Evolutionary conservation across 1,140 invertebrate genomes (phyloP), one percentile per base, ranked within the genome.

Genomic region (Meloidogyne floridensis): DNA sequence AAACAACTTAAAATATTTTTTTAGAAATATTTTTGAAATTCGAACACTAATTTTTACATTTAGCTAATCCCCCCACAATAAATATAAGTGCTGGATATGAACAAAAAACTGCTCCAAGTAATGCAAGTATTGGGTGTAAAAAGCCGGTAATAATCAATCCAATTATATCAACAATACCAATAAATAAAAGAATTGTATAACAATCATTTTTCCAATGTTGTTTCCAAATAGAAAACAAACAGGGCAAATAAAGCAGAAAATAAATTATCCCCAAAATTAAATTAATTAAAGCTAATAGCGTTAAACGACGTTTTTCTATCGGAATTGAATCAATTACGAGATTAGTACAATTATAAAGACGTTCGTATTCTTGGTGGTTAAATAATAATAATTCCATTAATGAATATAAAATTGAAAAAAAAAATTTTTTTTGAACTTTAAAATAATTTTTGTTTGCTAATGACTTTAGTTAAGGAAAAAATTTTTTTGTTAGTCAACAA

Each of bases 21-120:
- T 32, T 32, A 53, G 13, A 9, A 15, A n/a, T 53, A 78, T 47
- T n/a, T 32, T 32, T 32, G 1, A 32, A 32, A 2, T 32, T 32
- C 2, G 1, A 2, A 32, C 2, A 32, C 32, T 32, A 32, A 32
- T 32, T 32, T 32, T 32, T 32, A 32, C 32, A 32, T 32, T 32
- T 32, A 32, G 32, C 32, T 32, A 32, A 1, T 32, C 47, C 13
- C 8, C 80, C 80, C 47, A 18, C n/a, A 59, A 75, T 47, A 59
- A 76, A 81, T 42, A 75, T 81, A 65, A 81, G 32, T 75, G 47
- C 75, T 70, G 80, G 80, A 20, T 20, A 69, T 10, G 72, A 74
- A 74, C 80, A 81, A 70, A 54, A 81, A 74, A 81, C 65, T 18
- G 80, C 72, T 2, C 80, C 80, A 15, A 54, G 11, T 20, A 81